Evolutionary conservation across 2,113 vertebrate genomes (phyloP), one percentile per base, ranked within the genome.

Genomic region (Parotia lawesii): DNA sequence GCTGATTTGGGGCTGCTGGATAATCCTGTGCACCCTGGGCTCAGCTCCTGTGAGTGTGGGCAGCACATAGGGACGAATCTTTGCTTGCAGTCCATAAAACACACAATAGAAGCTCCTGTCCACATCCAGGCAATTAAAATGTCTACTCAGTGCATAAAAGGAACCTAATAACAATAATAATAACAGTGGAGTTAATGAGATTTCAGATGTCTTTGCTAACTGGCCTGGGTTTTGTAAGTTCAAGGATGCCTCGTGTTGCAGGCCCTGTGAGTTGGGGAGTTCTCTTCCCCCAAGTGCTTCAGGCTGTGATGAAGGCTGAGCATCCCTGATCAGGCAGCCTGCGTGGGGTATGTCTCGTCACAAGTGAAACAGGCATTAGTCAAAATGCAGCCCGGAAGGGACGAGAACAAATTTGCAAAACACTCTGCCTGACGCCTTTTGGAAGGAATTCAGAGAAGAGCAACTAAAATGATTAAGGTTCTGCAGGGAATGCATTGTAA

Each of bases 61-160:
- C 50, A 91, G 50, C 62, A 31, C 0, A 0, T 28, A 40, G 61
- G 38, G 76, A 67, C 12, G 40, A 61, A 71, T 81, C 66, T 75
- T 69, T 91, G 67, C 76, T 89, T 90, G 44, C 3, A 11, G 65
- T 50, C 73, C 85, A 11, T 72, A 76, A 90, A 76, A 35, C 54
- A 69, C 54, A 81, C 79, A 83, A 90, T 71, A 74, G 93, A 71
- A 96, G 70, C 51, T 90, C 58, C 42, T 77, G 9, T 92, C 45
- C 42, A 19, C 90, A 77, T 93, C 64, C 58, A 94, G 62, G 67
- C 94, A 96, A 95, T 95, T 95, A 90, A 96, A 95, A 96, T 64
- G 61, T 84, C 92, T 81, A 15, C 44, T 66, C 33, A 74, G 74
- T 61, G 80, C 80, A 95, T 92, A 72, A 93, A 85, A 84, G 88